Percentiles rank a stretch among this genome's conserved stretches.
phyloP scores from a whole-genome alignment of 2,797 vertebrate genomes.

The Cossypha heuglini region DNA sequence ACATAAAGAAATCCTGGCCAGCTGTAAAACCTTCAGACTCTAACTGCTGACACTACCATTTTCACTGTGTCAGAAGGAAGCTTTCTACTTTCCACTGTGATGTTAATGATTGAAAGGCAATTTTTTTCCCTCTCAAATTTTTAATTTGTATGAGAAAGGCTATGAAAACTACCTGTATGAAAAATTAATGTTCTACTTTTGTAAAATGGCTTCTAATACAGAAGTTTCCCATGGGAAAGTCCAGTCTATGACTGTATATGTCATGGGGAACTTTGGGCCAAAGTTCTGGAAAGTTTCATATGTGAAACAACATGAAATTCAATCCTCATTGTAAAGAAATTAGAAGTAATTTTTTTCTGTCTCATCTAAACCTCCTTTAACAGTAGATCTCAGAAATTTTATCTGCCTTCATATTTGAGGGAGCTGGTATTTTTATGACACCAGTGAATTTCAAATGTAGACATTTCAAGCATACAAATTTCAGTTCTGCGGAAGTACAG shows the following conservation, averaged over 20 bases:
- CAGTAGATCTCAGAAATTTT: background rate
- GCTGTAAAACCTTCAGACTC: background rate
- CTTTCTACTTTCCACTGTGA: background rate
- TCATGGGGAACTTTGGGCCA: background rate
- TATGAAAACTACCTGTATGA: background rate
- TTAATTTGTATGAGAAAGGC: background rate
- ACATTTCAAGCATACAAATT: background rate
- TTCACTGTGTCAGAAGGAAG: background rate
- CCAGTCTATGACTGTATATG: background rate
- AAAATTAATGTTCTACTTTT: background rate
- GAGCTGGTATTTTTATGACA: background rate
- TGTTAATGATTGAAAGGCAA: background rate
- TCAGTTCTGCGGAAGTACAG: background rate
- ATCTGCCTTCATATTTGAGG: background rate
- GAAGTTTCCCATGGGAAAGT: background rate
- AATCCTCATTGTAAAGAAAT: background rate
- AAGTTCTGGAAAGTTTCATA: background rate
- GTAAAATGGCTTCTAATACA: background rate
- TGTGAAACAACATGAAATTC: background rate
- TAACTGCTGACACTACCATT: background rate
- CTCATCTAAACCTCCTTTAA: background rate
- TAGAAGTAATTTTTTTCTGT: background rate
- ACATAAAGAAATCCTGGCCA: background rate
- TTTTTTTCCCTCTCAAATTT: background rate
- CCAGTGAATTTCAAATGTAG: background rate